Percentiles rank a stretch among this genome's conserved stretches.
These are phyloP conservation scores for Schmidtea mediterranea DNA, from an alignment of 1,140 invertebrate species.

Conservation along the genomic window DNA sequence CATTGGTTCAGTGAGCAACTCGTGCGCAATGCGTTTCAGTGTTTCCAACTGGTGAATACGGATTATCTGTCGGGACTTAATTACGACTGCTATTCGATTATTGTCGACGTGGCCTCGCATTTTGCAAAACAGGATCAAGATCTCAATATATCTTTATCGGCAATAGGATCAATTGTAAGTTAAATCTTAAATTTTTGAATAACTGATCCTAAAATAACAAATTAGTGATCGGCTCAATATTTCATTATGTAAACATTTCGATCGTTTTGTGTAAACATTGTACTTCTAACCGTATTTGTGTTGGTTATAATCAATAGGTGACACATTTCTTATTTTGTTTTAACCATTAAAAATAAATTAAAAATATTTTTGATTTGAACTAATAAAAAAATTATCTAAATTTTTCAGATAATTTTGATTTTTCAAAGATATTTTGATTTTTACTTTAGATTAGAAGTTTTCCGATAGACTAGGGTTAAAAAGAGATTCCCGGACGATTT, in stretches of 20 bases:
- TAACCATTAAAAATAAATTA: neutral
- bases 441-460: neutral
- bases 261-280: too few relatives aligned
- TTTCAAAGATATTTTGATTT: neutral
- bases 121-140: constrained; percentile 87
- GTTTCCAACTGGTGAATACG: constrained; percentile 76
- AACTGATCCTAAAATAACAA: too few relatives aligned
- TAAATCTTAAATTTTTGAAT: too few relatives aligned
- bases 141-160: constrained; percentile 86
- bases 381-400: neutral
- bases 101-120: constrained; percentile 70
- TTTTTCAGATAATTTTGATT: neutral
- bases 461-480: too few relatives aligned
- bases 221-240: too few relatives aligned
- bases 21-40: constrained; percentile 73
- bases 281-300: too few relatives aligned
- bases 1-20: constrained; percentile 46
- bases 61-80: constrained; percentile 69
- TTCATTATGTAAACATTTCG: too few relatives aligned
- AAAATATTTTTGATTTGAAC: neutral
- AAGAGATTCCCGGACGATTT: too few relatives aligned
- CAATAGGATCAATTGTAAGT: constrained; percentile 65
- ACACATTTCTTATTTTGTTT: too few relatives aligned
- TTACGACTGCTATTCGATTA: constrained; percentile 53
- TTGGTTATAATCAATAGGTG: too few relatives aligned